phyloP scores from a whole-genome alignment of 1,140 invertebrate genomes.

The Rhopalosiphum maidis region DNA sequence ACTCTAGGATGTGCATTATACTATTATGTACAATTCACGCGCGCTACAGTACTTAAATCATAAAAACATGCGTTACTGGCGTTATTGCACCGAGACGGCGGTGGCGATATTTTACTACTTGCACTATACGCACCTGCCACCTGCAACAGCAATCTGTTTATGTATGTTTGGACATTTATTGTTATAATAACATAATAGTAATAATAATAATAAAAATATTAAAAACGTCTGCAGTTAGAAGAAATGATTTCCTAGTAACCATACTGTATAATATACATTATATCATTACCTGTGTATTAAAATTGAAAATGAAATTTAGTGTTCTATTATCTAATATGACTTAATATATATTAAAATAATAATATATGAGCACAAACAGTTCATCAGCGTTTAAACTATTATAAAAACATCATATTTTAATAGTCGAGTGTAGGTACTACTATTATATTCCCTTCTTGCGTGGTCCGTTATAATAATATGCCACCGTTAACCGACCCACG shows the following conservation, averaged over 20 bases:
- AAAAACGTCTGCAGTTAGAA: background rate
- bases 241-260: background rate
- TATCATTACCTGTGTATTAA: background rate
- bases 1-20: background rate
- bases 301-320: background rate
- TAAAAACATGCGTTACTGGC: conserved; percentile 4
- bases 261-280: background rate
- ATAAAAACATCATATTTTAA: background rate
- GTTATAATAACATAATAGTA: background rate
- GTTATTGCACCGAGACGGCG: background rate
- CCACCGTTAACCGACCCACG: background rate
- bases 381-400: background rate
- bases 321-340: conserved; percentile 3
- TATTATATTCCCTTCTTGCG: background rate
- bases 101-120: background rate
- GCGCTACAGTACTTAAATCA: background rate
- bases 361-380: background rate
- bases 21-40: background rate
- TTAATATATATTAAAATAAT: background rate
- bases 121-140: background rate
- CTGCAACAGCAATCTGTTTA: background rate
- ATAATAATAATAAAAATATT: background rate
- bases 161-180: background rate
- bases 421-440: background rate
- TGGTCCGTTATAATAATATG: conserved; percentile 11